A percentile compares a stretch with the other conserved stretches of the same genome.
Evolutionary conservation across 2,888 invertebrate genomes (phyloP).

Genomic region (Metalampra italica): DNA sequence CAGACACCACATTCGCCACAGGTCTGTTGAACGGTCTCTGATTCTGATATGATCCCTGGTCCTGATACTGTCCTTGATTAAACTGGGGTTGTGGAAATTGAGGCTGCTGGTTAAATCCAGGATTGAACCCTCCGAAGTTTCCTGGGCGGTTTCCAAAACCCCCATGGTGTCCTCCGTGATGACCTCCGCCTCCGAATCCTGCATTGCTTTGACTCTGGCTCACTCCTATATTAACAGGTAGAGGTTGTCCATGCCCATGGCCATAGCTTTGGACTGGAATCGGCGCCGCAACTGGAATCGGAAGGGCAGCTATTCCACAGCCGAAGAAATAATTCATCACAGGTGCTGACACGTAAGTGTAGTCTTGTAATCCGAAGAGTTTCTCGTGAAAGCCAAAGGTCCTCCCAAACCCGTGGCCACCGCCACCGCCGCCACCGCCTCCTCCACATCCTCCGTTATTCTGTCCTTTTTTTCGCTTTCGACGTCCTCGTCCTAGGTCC

Average conservation of each 20-base stretch:
- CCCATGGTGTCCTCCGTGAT: slow-evolving; percentile 14
- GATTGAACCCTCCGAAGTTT: slow-evolving; percentile 12
- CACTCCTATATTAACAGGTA: slow-evolving; percentile 24
- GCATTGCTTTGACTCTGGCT: slow-evolving; percentile 27
- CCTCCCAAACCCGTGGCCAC: slow-evolving; percentile 12
- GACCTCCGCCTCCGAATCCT: slow-evolving; percentile 21
- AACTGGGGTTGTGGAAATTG: slow-evolving; percentile 3
- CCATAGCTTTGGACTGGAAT: slow-evolving; percentile 18
- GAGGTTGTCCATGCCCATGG: slow-evolving; percentile 22
- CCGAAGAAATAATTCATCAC: slow-evolving; percentile 66
- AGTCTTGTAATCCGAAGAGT: slow-evolving; percentile 47
- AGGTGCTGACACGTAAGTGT: slow-evolving; percentile 61
- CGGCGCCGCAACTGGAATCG: slow-evolving; percentile 20
- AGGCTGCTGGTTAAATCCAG: slow-evolving; percentile 7
- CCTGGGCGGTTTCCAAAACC: slow-evolving; percentile 11
- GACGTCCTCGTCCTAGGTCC: slow-evolving; percentile 49
- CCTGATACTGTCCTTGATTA: slow-evolving; percentile 6
- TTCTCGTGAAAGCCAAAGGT: slow-evolving; percentile 47
- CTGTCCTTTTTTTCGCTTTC: slow-evolving; percentile 51
- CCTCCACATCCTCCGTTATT: slow-evolving; percentile 34
- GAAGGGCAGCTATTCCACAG: slow-evolving; percentile 39
- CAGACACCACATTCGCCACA: slow-evolving; percentile 50
- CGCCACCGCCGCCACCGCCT: slow-evolving; percentile 4
- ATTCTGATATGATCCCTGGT: slow-evolving; percentile 3
- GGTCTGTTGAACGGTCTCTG: slow-evolving; percentile 31